Evolutionary conservation across 2,797 vertebrate genomes (phyloP).

Genomic region (Sciurus vulgaris): DNA sequence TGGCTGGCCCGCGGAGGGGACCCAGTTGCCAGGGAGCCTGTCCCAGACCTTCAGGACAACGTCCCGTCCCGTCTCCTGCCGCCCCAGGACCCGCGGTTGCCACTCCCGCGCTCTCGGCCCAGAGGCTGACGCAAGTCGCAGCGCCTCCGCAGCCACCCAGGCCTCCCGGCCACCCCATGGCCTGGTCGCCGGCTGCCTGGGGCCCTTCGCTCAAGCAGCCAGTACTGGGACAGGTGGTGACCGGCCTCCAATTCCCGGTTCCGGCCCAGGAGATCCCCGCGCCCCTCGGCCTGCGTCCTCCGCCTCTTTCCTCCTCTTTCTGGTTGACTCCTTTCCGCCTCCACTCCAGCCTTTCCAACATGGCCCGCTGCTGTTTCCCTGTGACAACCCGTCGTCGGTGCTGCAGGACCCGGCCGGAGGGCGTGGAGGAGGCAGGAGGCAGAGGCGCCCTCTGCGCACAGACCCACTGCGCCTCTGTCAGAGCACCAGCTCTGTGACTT

Average conservation of each 20-base stretch:
- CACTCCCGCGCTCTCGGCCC: background rate
- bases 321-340: background rate
- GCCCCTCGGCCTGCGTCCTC: background rate
- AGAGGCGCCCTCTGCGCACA: background rate
- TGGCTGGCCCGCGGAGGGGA: background rate
- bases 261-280: background rate
- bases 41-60: background rate
- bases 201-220: no score
- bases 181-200: background rate
- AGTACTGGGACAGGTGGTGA: background rate
- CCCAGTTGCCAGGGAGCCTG: background rate
- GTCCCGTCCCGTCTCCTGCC: background rate
- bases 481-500: background rate
- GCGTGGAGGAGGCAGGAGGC: background rate
- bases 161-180: background rate
- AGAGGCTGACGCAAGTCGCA: background rate
- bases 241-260: background rate
- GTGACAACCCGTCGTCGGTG: no score
- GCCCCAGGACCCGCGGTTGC: background rate
- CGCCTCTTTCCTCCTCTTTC: background rate
- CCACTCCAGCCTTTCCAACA: background rate
- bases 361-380: background rate
- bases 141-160: no score
- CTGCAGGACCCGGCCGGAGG: no score
- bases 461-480: background rate